These are phyloP conservation scores for Cercocebus atys DNA, from an alignment of 2,113 vertebrate genomes.

Conservation along the genomic window DNA sequence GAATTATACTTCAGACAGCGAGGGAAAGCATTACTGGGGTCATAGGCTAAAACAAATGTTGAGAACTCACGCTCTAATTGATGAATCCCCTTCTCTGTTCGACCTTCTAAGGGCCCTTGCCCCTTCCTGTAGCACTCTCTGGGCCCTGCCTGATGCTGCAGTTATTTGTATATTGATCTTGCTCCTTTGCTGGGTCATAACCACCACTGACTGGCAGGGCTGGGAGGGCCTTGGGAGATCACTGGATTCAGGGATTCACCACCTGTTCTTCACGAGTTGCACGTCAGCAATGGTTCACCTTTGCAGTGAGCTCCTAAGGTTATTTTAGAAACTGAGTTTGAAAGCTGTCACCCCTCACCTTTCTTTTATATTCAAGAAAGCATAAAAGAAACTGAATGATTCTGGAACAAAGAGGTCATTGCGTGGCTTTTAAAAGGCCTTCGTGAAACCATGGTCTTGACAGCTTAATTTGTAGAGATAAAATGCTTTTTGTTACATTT, in stretches of 20 bases:
- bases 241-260: not conserved
- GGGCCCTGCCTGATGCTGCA: not conserved
- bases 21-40: not conserved
- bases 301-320: not conserved
- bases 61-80: conserved; percentile 1
- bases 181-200: not conserved
- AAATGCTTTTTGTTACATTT: conserved; percentile 16
- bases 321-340: not conserved
- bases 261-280: not conserved
- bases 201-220: fast-evolving
- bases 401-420: conserved; percentile 5
- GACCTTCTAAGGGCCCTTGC: not conserved
- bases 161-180: not conserved
- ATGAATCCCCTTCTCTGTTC: not conserved
- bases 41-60: not conserved
- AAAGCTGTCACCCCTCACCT: not conserved
- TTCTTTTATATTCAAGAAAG: conserved; percentile 15
- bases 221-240: not conserved
- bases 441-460: not conserved
- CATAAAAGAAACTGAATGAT: not conserved
- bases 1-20: not conserved
- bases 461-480: conserved; percentile 32
- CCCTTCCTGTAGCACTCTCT: not conserved
- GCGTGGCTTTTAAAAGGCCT: conserved; percentile 22
- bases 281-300: not conserved